Evolutionary conservation across 1,140 invertebrate genomes (phyloP).

Genomic region (Pseudomyrmex cubaensis): DNA sequence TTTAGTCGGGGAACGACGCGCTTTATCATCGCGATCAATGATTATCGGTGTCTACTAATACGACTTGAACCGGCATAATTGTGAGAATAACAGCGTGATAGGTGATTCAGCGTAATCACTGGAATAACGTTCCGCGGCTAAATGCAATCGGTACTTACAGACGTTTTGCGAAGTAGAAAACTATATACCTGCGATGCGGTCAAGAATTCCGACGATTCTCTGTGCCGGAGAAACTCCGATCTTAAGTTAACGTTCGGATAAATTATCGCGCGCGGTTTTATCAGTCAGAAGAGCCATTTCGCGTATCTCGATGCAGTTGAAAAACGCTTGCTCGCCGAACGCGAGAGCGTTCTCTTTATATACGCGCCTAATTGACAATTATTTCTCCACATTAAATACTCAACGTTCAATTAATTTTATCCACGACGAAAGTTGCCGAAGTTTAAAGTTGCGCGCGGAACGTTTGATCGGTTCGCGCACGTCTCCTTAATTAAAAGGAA

Average conservation of each 20-base stretch:
- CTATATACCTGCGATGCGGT: neutral
- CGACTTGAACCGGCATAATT: slow-evolving; percentile 33
- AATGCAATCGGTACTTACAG: slow-evolving; percentile 33
- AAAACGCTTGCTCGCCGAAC: neutral
- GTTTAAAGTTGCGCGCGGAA: slow-evolving; percentile 39
- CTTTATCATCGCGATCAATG: neutral
- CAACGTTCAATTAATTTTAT: slow-evolving; percentile 49
- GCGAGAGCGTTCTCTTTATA: neutral
- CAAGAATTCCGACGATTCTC: slow-evolving; percentile 3
- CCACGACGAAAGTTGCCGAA: slow-evolving; percentile 17
- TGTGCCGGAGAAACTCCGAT: neutral
- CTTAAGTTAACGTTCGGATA: slow-evolving; percentile 1
- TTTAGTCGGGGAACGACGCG: slow-evolving; percentile 5
- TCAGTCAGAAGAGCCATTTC: neutral
- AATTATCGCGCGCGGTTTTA: slow-evolving; percentile 12
- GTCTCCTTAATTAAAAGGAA: slow-evolving; percentile 53
- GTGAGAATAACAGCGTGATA: slow-evolving; percentile 40
- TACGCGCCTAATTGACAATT: slow-evolving; percentile 41
- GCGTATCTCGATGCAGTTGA: slow-evolving; percentile 10
- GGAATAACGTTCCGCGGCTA: slow-evolving; percentile 34
- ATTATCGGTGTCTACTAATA: slow-evolving; percentile 40
- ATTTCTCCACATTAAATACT: neutral
- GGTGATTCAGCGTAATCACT: slow-evolving; percentile 33
- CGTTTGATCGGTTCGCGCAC: slow-evolving; percentile 29
- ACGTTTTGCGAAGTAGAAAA: slow-evolving; percentile 27